These are phyloP conservation scores for Mus pahari DNA, from an alignment of 2,113 vertebrate genomes.

Conservation along the genomic window DNA sequence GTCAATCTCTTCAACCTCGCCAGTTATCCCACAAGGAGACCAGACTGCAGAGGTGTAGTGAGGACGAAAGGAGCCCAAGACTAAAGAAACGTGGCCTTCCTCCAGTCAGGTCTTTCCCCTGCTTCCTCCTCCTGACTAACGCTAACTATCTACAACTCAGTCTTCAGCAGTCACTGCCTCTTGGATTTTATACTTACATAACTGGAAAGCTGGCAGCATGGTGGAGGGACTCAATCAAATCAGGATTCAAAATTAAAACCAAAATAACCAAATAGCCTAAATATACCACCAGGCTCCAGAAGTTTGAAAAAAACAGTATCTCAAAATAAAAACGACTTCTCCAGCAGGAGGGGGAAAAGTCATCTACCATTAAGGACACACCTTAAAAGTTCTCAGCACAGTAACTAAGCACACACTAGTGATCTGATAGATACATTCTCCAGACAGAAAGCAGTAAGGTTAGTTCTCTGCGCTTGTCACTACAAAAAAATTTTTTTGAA, in stretches of 20 bases:
- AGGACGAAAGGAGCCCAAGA: constrained; percentile 21
- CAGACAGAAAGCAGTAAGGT: constrained; percentile 85
- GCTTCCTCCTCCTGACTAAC: constrained; percentile 67
- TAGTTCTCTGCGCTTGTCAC: constrained; percentile 70
- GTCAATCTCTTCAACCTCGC: background rate
- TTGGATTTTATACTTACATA: constrained; percentile 17
- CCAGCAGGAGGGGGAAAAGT: constrained; percentile 82
- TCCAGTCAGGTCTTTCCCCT: background rate
- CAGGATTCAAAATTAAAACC: background rate
- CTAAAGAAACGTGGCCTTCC: constrained; percentile 18
- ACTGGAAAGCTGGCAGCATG: constrained; percentile 51
- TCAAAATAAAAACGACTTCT: constrained; percentile 87
- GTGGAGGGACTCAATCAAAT: background rate
- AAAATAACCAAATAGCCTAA: background rate
- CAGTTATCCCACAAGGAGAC: constrained; percentile 26
- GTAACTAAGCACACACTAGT: constrained; percentile 88
- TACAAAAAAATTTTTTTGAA: background rate
- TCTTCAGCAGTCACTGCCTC: constrained; percentile 46
- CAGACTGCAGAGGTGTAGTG: constrained; percentile 20
- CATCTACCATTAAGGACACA: constrained; percentile 88
- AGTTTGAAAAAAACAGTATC: constrained; percentile 85
- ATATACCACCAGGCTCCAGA: constrained; percentile 46
- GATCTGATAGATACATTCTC: constrained; percentile 79
- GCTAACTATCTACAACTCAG: constrained; percentile 2
- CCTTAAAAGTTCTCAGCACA: constrained; percentile 88